Evolutionary conservation across 2,797 vertebrate species (phyloP).

Genomic region (Fistularia tabacaria): DNA sequence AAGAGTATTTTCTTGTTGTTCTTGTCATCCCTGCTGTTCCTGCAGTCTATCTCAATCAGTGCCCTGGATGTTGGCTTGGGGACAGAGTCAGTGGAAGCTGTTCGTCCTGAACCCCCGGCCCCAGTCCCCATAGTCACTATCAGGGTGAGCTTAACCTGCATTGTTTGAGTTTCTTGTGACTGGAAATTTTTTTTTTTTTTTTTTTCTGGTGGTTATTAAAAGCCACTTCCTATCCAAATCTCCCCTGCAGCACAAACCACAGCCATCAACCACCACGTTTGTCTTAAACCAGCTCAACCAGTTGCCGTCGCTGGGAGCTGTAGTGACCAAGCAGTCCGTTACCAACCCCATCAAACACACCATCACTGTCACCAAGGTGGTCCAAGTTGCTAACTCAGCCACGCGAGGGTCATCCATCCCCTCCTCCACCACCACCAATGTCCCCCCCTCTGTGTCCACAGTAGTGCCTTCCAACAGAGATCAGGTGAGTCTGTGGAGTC

Average conservation of each 20-base stretch:
- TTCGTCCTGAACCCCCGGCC: conserved; percentile 78
- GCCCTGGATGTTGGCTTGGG: conserved; percentile 84
- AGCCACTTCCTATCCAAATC: background rate
- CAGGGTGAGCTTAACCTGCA: conserved; percentile 76
- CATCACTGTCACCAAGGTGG: conserved; percentile 94
- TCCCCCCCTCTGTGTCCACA: conserved; percentile 75
- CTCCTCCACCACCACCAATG: conserved; percentile 49
- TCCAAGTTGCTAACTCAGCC: conserved; percentile 84
- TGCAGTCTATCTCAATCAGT: conserved; percentile 86
- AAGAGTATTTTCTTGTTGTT: background rate
- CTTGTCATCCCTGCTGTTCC: conserved; percentile 19
- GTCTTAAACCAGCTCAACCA: conserved; percentile 99
- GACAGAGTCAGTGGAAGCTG: conserved; percentile 75
- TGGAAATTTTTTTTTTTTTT: too few relatives aligned
- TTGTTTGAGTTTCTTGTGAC: background rate
- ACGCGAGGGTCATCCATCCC: conserved; percentile 78
- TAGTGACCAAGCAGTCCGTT: conserved; percentile 87
- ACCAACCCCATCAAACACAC: conserved; percentile 88
- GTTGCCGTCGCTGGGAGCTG: conserved; percentile 89
- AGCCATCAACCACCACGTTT: conserved; percentile 96
- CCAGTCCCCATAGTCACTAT: conserved; percentile 84
- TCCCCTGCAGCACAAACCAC: conserved; percentile 80
- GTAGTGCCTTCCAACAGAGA: conserved; percentile 84
- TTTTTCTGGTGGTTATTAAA: background rate
- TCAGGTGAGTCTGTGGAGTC: conserved; percentile 60